These are phyloP conservation scores for Drosophila borealis DNA, from an alignment of 2,888 invertebrate genomes.

Conservation along the genomic window DNA sequence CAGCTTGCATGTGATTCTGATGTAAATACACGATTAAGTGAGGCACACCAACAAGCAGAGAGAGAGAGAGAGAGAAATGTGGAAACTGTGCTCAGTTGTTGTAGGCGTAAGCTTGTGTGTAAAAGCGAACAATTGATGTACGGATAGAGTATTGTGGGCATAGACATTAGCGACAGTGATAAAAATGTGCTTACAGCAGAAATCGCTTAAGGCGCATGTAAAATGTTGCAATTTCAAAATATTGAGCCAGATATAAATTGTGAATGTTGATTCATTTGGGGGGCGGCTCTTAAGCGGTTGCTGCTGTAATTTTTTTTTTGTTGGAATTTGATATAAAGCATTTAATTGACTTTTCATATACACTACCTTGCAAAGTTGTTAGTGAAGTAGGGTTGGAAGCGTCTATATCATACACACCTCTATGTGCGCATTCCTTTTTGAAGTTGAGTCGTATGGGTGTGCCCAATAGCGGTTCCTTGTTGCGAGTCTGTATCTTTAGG, in stretches of 20 bases:
- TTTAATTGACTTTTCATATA: conserved; percentile 80
- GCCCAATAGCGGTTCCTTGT: conserved; percentile 92
- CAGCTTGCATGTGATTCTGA: not conserved
- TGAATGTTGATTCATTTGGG: not conserved
- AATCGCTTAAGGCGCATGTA: conserved; percentile 33
- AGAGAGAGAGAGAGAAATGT: not conserved
- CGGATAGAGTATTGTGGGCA: not conserved
- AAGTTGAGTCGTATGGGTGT: conserved; percentile 94
- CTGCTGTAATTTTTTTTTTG: conserved; percentile 16
- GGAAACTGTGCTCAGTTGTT: not conserved
- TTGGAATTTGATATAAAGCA: conserved; percentile 55
- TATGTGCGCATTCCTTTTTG: conserved; percentile 96
- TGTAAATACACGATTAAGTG: no score
- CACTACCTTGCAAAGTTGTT: conserved; percentile 85
- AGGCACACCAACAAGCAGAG: not conserved
- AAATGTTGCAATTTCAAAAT: not conserved
- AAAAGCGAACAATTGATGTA: conserved; percentile 5
- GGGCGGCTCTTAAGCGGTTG: conserved; percentile 25
- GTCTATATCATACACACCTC: conserved; percentile 91
- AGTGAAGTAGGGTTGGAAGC: conserved; percentile 85
- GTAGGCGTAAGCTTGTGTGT: not conserved
- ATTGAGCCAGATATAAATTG: not conserved
- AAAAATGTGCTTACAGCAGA: conserved; percentile 33
- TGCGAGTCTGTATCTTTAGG: conserved; percentile 92
- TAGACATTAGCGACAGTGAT: conserved; percentile 31